phyloP scores from a whole-genome alignment of 2,113 vertebrate genomes.

The Sisor rabdophorus region DNA sequence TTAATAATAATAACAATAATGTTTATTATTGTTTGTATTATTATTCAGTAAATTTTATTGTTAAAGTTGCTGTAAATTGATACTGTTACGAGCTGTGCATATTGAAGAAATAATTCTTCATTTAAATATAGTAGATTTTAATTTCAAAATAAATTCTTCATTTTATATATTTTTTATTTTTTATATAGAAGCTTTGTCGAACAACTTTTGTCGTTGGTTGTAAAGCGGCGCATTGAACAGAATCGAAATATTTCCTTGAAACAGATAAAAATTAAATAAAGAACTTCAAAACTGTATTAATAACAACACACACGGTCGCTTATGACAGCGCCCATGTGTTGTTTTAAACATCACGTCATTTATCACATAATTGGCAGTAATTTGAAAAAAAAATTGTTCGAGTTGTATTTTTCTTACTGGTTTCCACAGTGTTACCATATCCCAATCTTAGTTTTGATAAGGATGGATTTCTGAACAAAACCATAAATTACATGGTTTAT shows the following conservation, averaged over 20 bases:
- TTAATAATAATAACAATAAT: too few relatives aligned
- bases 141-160: not conserved
- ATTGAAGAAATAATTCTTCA: not conserved
- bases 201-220: not conserved
- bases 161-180: not conserved
- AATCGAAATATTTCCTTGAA: slow-evolving; percentile 10
- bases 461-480: not conserved
- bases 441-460: not conserved
- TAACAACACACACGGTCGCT: not conserved
- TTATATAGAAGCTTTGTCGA: not conserved
- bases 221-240: not conserved
- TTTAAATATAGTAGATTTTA: not conserved
- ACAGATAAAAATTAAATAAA: not conserved
- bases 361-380: too few relatives aligned
- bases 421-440: not conserved
- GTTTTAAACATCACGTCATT: not conserved
- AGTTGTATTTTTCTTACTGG: too few relatives aligned
- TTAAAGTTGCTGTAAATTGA: not conserved
- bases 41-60: not conserved
- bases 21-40: too few relatives aligned
- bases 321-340: slow-evolving; percentile 6
- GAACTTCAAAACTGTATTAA: not conserved
- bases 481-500: not conserved
- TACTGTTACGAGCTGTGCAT: not conserved
- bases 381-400: not conserved